These are phyloP conservation scores for Drosophila seclusa DNA, from an alignment of 2,888 invertebrate genomes.

Conservation along the genomic window DNA sequence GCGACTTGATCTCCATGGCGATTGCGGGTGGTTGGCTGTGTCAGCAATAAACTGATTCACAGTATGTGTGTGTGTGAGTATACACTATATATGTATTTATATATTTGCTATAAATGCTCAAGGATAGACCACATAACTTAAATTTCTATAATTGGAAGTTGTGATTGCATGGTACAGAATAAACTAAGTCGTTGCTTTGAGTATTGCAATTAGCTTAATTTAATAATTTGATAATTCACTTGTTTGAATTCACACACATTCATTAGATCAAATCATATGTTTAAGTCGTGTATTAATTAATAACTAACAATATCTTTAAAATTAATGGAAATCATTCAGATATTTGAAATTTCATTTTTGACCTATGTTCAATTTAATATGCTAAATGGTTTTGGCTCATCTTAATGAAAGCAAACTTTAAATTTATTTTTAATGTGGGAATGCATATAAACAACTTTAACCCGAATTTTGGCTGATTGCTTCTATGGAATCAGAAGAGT, in stretches of 20 bases:
- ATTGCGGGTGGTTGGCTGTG: slow-evolving; percentile 20
- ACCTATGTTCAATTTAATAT: background rate
- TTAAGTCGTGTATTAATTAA: background rate
- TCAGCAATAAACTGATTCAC: slow-evolving; percentile 40
- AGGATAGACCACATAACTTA: slow-evolving; percentile 2
- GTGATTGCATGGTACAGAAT: background rate
- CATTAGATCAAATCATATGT: background rate
- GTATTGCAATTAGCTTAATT: background rate
- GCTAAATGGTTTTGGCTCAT: background rate
- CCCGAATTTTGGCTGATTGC: background rate
- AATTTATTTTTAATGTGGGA: background rate
- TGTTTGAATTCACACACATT: background rate
- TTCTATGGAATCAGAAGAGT: background rate
- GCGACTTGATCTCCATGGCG: slow-evolving; percentile 5
- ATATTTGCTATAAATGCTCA: background rate
- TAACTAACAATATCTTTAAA: background rate
- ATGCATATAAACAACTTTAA: background rate
- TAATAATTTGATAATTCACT: background rate
- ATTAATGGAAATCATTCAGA: background rate
- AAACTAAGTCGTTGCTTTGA: background rate
- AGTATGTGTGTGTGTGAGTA: slow-evolving; percentile 6
- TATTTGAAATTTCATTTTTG: background rate
- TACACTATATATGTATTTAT: slow-evolving; percentile 5
- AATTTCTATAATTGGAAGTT: background rate
- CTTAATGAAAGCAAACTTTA: too few relatives aligned